Conservation (phyloP, 2,113 vertebrate genomes). For the Crocuta crocuta region DNA sequence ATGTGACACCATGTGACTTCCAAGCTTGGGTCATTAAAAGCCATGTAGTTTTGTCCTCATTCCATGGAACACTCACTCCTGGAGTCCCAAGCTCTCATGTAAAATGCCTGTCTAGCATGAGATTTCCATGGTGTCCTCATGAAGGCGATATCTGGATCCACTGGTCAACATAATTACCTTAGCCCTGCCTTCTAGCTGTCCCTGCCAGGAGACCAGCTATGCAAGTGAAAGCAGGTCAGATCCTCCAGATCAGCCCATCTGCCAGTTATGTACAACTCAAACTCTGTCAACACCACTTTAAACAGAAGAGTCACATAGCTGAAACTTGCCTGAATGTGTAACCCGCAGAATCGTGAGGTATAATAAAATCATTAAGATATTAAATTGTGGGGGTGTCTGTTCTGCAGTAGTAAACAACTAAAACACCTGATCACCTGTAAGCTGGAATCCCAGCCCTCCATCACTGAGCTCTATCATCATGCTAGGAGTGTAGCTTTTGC, state of each 20-base stretch:
- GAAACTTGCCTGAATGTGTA: background rate
- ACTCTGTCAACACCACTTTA: background rate
- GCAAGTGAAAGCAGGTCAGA: background rate
- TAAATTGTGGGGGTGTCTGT: background rate
- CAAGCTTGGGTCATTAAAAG: background rate
- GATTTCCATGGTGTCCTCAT: background rate
- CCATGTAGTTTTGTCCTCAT: background rate
- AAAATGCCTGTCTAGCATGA: background rate
- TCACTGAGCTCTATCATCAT: background rate
- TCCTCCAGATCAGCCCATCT: background rate
- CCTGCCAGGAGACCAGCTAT: background rate
- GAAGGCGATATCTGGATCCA: background rate
- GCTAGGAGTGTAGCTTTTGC: background rate
- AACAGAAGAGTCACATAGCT: background rate
- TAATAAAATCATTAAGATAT: background rate
- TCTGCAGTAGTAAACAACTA: background rate
- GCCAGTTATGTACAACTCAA: background rate
- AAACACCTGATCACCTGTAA: background rate
- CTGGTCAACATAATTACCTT: background rate
- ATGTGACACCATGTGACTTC: background rate
- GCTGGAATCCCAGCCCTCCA: background rate
- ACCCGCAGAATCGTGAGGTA: background rate
- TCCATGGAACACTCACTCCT: background rate
- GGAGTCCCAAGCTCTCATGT: background rate
- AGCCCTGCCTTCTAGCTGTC: background rate